Conservation (phyloP, 2,113 vertebrate genomes). For the Ameiurus melas region DNA sequence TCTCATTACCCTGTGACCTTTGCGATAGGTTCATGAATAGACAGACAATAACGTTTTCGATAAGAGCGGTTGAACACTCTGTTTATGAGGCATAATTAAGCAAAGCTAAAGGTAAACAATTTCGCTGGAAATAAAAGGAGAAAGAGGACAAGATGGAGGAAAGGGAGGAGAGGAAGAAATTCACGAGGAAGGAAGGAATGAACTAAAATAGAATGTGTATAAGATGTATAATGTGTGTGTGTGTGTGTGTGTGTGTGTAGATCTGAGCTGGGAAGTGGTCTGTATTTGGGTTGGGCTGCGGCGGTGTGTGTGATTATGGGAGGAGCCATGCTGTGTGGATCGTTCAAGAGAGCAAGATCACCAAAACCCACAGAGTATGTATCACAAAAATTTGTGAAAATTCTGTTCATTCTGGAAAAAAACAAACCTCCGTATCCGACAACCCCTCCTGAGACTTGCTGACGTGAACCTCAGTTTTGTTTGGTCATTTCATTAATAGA, state of each 20-base stretch:
- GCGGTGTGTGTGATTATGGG: slow-evolving; percentile 75
- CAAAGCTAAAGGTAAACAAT: background rate
- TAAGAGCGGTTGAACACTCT: background rate
- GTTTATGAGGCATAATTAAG: background rate
- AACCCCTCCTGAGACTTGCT: background rate
- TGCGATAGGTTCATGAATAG: background rate
- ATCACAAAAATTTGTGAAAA: background rate
- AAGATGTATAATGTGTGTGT: background rate
- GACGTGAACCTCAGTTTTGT: background rate
- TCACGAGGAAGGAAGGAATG: background rate
- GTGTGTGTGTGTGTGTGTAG: slow-evolving; percentile 69
- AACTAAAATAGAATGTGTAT: background rate
- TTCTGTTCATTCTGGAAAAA: too few relatives aligned
- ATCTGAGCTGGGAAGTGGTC: slow-evolving; percentile 80
- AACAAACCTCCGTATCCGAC: too few relatives aligned
- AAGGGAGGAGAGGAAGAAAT: background rate
- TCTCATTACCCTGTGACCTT: background rate
- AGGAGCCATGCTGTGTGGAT: slow-evolving; percentile 78
- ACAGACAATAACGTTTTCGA: background rate
- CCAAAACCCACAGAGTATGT: slow-evolving; percentile 50
- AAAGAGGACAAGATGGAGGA: background rate
- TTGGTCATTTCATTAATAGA: background rate
- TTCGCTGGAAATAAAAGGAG: background rate
- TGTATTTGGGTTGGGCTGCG: slow-evolving; percentile 84
- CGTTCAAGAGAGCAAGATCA: slow-evolving; percentile 60